Evolutionary conservation across 1,140 invertebrate genomes (phyloP), one percentile per base, ranked within the genome.

Genomic region (Solen grandis): DNA sequence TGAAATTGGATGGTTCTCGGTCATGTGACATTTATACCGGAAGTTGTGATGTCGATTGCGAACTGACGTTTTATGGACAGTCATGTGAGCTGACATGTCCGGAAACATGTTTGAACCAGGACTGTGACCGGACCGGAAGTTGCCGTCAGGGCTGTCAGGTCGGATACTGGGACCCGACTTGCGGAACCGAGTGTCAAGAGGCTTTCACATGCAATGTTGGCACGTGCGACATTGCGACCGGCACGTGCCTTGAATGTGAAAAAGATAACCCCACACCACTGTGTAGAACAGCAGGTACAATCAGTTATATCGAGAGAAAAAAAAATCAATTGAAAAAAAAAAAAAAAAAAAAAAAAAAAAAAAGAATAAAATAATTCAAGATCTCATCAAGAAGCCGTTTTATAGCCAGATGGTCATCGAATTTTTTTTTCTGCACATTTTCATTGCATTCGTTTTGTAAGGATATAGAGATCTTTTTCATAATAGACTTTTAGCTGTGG

Each of bases 251-350:
- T 16, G 75, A 77, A 29, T 77, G 75, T 46, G 52, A 33, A 1
- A 41, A n/a, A 33, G 22, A 13, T 1, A 68, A 57, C 31, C 75
- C 75, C 1, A 35, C 50, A 68, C 75, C 62, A 5, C 52, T 54
- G 0, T 77, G 75, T 29, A 10, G 50, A 36, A 29, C 27, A 19
- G 75, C 75, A 77, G 75, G 75, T 77, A 77, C 60, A 52, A 25
- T n/a, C 5, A 59, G 25, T 8, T 25, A 60, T 14, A 33, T 5
- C 59, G 8, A 22, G 27, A 16, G 55, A 57, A 22, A 57, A n/a
- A n/a, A n/a, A n/a, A n/a, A n/a, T n/a, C n/a, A n/a, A n/a, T n/a
- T n/a, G n/a, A n/a, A n/a, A n/a, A n/a, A n/a, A n/a, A n/a, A n/a
- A n/a, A n/a, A n/a, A n/a, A n/a, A n/a, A n/a, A n/a, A n/a, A n/a